Conservation (phyloP, 2,888 invertebrate genomes). For the Metellina segmentata region DNA sequence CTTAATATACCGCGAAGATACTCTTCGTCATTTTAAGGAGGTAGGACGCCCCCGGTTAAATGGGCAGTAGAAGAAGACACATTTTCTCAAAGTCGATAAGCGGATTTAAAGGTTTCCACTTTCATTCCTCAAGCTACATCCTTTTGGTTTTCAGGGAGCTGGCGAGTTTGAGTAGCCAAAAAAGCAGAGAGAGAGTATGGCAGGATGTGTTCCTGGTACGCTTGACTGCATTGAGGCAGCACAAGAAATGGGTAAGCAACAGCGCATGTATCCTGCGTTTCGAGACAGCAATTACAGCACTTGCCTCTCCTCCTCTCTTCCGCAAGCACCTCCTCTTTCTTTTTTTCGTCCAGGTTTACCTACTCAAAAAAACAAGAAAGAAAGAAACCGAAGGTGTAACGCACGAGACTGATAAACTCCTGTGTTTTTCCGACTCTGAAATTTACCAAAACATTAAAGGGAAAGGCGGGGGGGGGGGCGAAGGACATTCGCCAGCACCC, state of each 20-base stretch:
- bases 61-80: background rate
- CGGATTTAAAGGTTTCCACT: background rate
- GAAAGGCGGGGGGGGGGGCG: background rate
- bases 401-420: constrained; percentile 24
- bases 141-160: background rate
- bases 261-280: constrained; percentile 58
- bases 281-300: constrained; percentile 49
- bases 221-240: constrained; percentile 34
- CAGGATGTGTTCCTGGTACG: constrained; percentile 38
- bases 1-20: too few species aligned
- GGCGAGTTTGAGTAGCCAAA: constrained; percentile 3
- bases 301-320: background rate
- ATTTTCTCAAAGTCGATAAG: background rate
- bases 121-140: background rate
- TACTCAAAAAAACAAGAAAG: background rate
- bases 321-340: background rate
- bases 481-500: background rate
- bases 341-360: background rate
- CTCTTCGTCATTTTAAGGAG: too few species aligned
- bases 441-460: background rate
- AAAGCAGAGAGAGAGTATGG: background rate
- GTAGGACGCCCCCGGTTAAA: background rate
- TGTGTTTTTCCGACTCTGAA: constrained; percentile 9
- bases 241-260: constrained; percentile 61
- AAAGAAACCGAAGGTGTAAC: constrained; percentile 10